These are phyloP conservation scores for Prunella strophiata DNA, from an alignment of 2,797 vertebrate genomes.

Conservation along the genomic window DNA sequence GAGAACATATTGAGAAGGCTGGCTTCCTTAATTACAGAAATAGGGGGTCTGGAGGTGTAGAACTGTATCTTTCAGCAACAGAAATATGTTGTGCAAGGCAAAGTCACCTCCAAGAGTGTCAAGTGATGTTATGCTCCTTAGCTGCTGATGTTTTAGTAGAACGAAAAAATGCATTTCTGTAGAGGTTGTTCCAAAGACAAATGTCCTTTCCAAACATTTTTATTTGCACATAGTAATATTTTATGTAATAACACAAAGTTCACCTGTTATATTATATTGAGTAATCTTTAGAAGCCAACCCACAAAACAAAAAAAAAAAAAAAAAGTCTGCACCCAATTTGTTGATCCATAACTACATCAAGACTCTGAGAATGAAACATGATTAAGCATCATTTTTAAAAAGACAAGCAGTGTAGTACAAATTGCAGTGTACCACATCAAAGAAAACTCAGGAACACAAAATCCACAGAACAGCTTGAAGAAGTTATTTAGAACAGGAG, in stretches of 20 bases:
- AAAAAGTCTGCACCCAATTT: not conserved
- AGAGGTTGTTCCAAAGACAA: not conserved
- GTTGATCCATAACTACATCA: slow-evolving; percentile 6
- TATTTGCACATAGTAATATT: not conserved
- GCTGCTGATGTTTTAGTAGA: not conserved
- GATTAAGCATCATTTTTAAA: not conserved
- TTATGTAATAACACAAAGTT: not conserved
- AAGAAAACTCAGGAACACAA: slow-evolving; percentile 26
- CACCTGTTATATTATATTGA: not conserved
- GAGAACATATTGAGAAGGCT: not conserved
- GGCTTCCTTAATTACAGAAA: not conserved
- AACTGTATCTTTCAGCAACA: not conserved
- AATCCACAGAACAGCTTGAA: not conserved
- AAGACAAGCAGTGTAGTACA: slow-evolving; percentile 23
- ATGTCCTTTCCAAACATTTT: not conserved
- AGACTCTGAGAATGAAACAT: not conserved
- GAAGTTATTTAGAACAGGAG: slow-evolving; percentile 27
- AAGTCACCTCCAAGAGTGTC: not conserved
- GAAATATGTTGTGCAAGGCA: not conserved
- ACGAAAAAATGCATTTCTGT: not conserved
- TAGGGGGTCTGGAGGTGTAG: not conserved
- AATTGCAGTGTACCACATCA: slow-evolving; percentile 50
- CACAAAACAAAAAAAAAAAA: not conserved
- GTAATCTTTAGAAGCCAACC: not conserved
- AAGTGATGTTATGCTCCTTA: not conserved